Evolutionary conservation across 1,140 invertebrate species (phyloP), one percentile per base, ranked within the genome.

Genomic region (Physella acuta): DNA sequence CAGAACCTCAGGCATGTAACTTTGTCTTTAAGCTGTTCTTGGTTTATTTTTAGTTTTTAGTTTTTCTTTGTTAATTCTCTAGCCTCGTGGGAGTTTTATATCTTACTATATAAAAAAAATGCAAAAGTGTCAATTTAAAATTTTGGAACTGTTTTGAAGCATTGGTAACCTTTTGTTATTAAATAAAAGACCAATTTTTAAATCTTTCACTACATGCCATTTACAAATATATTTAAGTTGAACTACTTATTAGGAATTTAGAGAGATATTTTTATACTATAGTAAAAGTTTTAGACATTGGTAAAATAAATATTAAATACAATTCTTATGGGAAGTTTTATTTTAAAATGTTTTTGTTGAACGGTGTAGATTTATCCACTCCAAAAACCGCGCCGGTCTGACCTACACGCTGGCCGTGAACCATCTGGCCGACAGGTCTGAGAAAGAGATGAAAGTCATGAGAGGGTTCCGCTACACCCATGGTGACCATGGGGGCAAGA

Each of bases 401-500:
- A 88, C 90, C 1, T 98, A 90, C 80, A 88, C 88, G 2, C 80
- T 97, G 74, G 88, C 87, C 30, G 88, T 97, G 0, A 98, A 98
- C 86, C 94, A 97, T 82, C 86, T 98, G 64, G 91, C 94, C 33
- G 95, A 98, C 85, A 88, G 89, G 63, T 91, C 88, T 28, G 89
- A 91, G 24, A 84, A 88, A 0, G 95, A 98, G 86, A 77, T 96
- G 55, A 89, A 89, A 74, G 89, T 90, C n/a, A 84, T 96, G 20
- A 85, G 93, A 58, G 95, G 95, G 1, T 90, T 90, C 73, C 86
- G 86, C 39, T 90, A 90, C 64, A 82, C 84, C 0, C 88, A 87
- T 37, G 88, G 86, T 0, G 89, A 91, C 79, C 77, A 79, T 55
- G 93, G 93, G 74, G 71, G 71, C 17, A 28, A 30, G 11, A 88